A percentile compares a stretch with the other conserved stretches of the same genome.
Evolutionary conservation across 2,113 vertebrate genomes (phyloP).

Genomic region (Engraulis encrasicolus): DNA sequence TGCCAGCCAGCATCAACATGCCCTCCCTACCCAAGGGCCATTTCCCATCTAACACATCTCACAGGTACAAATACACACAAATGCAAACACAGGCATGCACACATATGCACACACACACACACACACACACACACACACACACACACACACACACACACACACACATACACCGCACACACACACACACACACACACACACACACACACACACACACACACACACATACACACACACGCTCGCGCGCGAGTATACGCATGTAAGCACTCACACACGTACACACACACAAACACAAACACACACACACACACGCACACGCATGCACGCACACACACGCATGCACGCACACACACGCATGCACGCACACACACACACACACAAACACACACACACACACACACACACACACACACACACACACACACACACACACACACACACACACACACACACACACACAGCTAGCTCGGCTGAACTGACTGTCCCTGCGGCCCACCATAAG

Average conservation of each 20-base stretch:
- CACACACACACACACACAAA: not conserved
- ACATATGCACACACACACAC: not conserved
- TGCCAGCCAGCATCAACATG: not conserved
- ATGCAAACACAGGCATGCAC: not conserved
- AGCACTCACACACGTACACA: not conserved
- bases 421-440: not conserved
- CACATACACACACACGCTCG: not conserved
- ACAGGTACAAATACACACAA: not conserved
- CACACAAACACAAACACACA: not conserved
- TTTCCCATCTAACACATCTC: not conserved
- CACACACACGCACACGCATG: not conserved
- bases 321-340: not conserved
- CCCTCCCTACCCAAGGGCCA: not conserved
- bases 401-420: not conserved
- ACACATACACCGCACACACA: not conserved
- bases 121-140: too few relatives aligned
- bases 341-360: not conserved
- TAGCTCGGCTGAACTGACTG: too few relatives aligned
- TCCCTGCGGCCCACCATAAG: too few relatives aligned
- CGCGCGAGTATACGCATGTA: too few relatives aligned
- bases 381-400: not conserved
- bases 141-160: not conserved
- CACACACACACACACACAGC: not conserved
- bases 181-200: not conserved
- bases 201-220: not conserved